Conservation (phyloP, 2,113 vertebrate species). For the Seriola rivoliana region DNA sequence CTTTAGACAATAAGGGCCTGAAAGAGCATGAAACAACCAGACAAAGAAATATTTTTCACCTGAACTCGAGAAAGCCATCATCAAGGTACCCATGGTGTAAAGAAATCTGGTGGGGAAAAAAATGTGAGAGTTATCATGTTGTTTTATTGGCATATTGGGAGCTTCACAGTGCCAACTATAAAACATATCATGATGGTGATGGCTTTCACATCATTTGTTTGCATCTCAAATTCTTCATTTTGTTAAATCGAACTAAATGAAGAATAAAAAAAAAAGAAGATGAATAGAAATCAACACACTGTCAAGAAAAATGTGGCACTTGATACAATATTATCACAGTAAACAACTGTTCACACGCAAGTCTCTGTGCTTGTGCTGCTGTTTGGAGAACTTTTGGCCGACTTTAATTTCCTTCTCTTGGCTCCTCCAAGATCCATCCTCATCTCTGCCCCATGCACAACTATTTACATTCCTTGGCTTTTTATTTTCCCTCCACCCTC, state of each 20-base stretch:
- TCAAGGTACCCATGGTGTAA: constrained; percentile 70
- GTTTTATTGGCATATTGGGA: not conserved
- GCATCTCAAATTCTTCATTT: not conserved
- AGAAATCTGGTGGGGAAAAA: constrained; percentile 56
- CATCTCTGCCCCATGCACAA: not conserved
- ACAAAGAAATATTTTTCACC: constrained; percentile 45
- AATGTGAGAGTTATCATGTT: not conserved
- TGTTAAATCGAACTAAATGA: too few species aligned
- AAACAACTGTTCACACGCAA: not conserved
- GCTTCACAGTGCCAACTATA: not conserved
- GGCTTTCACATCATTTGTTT: not conserved
- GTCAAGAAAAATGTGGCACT: not conserved
- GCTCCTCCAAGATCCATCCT: not conserved
- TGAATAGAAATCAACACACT: not conserved
- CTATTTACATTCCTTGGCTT: constrained; percentile 49
- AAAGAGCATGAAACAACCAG: not conserved
- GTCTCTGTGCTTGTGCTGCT: not conserved
- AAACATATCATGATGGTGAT: not conserved
- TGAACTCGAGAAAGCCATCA: constrained; percentile 72
- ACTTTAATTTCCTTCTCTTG: constrained; percentile 33
- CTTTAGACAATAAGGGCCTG: not conserved
- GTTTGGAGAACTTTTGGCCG: constrained; percentile 21
- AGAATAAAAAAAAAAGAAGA: not conserved
- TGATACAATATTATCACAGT: not conserved
- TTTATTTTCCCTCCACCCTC: constrained; percentile 46